A percentile compares a stretch with the other conserved stretches of the same genome.
Evolutionary conservation across 2,113 vertebrate genomes (phyloP).

Genomic region (Vanacampus margaritifer): DNA sequence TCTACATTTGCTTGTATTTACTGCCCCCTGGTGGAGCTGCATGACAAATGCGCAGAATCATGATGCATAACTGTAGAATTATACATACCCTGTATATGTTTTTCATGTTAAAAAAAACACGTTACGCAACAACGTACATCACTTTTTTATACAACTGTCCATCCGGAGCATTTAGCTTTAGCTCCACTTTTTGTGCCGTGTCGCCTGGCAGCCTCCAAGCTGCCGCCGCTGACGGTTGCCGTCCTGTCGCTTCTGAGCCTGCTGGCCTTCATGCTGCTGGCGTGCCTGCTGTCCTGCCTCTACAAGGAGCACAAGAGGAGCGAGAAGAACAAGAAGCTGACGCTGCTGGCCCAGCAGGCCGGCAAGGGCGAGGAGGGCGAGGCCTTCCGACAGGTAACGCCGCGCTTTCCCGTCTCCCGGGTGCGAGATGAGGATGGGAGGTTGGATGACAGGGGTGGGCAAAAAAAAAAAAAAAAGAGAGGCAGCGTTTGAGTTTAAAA

Average conservation of each 20-base stretch:
- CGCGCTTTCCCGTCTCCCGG: neutral
- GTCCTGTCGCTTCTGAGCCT: slow-evolving; percentile 67
- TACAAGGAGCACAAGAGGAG: slow-evolving; percentile 64
- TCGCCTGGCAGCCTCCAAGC: slow-evolving; percentile 54
- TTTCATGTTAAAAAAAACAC: too few species aligned
- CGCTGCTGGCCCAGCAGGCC: slow-evolving; percentile 66
- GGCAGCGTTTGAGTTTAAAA: neutral
- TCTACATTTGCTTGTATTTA: too few species aligned
- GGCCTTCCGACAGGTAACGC: slow-evolving; percentile 71
- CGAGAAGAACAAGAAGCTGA: slow-evolving; percentile 67
- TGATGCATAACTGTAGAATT: too few species aligned
- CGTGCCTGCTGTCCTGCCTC: slow-evolving; percentile 72
- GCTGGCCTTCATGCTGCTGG: slow-evolving; percentile 68
- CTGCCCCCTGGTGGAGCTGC: too few species aligned
- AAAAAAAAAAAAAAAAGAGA: too few species aligned
- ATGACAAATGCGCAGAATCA: too few species aligned
- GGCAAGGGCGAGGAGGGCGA: slow-evolving; percentile 69
- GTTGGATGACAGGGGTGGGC: too few species aligned
- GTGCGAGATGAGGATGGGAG: too few species aligned
- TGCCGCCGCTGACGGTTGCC: slow-evolving; percentile 59
- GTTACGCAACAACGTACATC: too few species aligned
- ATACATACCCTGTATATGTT: too few species aligned
- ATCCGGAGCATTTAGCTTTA: neutral
- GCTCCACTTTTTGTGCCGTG: neutral
- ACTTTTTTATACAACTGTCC: too few species aligned